Base-by-base conservation (phyloP, 1,140 invertebrate species). In the Andrena cerasifolii region DNA sequence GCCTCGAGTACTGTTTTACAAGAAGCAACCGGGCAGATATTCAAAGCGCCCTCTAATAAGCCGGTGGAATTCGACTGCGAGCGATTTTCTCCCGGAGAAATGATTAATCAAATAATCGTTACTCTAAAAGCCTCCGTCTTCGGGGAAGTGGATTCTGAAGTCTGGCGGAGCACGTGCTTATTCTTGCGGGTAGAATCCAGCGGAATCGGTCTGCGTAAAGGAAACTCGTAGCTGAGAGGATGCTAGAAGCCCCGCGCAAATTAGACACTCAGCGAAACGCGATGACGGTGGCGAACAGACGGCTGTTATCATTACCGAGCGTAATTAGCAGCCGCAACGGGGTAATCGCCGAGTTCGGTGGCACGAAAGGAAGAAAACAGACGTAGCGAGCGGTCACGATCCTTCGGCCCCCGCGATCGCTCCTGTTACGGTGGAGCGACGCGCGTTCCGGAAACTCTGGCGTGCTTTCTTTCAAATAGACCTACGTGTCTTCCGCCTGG, bases 381-480 rank as follows among this genome's bases (percentile, higher is more conserved):
- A 62, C 24, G 21, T 40, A n/a, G 18, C 18, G 6, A 6, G 6
- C 12, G 2, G 16, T 54, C 51, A 24, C 21, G 58, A 78, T 70
- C 47, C 58, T 63, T 51, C 14, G 45, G 12, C 62, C 56, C 14
- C 36, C n/a, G 8, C 10, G 18, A 31, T 67, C 18, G 33, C 58
- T 47, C 51, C 47, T 26, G 54, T 58, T 67, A 45, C 14, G 61
- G 61, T 36, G 21, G 14, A 62, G 16, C 40, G 33, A 0, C 16
- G n/a, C 31, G 49, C 28, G 53, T 75, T 36, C 73, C 43, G 67
- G 53, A 33, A 68, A 49, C 33, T 28, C 74, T 18, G 36, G 43
- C 45, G 45, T 53, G 51, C 53, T 80, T 81, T 84, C 82, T 53
- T 59, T 28, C 28, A 70, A 80, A 74, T 62, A 31, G n/a, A 51